phyloP scores from a whole-genome alignment of 2,888 invertebrate genomes.

The Catocala nupta region DNA sequence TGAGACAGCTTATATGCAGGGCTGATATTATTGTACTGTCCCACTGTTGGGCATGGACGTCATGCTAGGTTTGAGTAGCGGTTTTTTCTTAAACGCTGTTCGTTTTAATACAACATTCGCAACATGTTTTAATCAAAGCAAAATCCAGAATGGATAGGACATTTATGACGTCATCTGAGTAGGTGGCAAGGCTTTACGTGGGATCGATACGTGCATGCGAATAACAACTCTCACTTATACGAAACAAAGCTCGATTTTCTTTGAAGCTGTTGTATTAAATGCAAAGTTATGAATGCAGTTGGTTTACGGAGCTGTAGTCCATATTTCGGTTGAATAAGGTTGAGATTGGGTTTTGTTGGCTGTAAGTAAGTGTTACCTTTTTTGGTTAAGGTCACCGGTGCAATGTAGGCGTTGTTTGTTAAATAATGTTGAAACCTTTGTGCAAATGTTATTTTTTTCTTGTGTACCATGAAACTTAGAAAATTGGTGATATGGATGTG shows the following conservation, averaged over 20 bases:
- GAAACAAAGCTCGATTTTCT: not conserved
- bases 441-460: not conserved
- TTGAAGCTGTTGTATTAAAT: not conserved
- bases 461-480: not conserved
- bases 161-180: constrained; percentile 27
- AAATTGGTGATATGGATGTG: not conserved
- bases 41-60: too few species aligned
- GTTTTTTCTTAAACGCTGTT: too few species aligned
- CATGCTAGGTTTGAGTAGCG: too few species aligned
- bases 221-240: not conserved
- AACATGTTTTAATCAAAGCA: not conserved
- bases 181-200: constrained; percentile 25
- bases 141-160: constrained; percentile 2
- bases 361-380: not conserved
- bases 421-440: not conserved
- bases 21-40: too few species aligned
- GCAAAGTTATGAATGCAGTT: not conserved
- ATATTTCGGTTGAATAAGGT: not conserved
- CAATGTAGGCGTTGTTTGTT: constrained; percentile 2
- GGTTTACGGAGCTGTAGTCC: not conserved
- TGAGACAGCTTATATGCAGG: too few species aligned
- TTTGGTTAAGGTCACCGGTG: constrained; percentile 1
- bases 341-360: not conserved
- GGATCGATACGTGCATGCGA: not conserved
- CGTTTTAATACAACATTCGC: too few species aligned